Percentiles rank a stretch among this genome's conserved stretches.
Conservation (phyloP, 1,140 invertebrate species). For the Meloidogyne floridensis region DNA sequence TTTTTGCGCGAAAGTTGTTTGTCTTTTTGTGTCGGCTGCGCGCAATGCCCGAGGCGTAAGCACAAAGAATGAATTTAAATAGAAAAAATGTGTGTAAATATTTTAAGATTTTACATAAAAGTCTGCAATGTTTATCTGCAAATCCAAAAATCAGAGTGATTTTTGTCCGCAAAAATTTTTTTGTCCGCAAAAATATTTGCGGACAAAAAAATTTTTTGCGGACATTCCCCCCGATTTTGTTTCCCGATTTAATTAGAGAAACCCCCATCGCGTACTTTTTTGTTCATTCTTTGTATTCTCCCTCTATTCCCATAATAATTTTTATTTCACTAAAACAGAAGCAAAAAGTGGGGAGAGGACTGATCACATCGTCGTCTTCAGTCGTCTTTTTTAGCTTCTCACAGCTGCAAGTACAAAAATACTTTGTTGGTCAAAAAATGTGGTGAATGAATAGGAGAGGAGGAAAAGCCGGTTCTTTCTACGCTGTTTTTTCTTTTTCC, state of each 20-base stretch:
- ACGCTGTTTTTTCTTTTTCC: neutral
- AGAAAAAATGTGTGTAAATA: neutral
- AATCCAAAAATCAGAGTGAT: neutral
- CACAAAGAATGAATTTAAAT: neutral
- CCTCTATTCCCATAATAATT: neutral
- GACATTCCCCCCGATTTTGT: neutral
- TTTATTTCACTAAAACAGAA: neutral
- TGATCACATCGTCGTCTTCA: neutral
- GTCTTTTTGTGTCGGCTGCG: neutral
- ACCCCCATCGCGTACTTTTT: too few species aligned
- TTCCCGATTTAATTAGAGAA: too few species aligned
- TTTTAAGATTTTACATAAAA: neutral
- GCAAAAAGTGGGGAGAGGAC: neutral
- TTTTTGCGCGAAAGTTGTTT: neutral
- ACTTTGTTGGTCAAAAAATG: neutral
- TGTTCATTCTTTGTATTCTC: neutral
- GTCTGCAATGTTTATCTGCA: too few species aligned
- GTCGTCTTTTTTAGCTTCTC: neutral
- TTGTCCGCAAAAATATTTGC: neutral
- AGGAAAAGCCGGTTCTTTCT: slow-evolving; percentile 2
- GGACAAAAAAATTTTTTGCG: neutral
- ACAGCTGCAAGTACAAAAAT: slow-evolving; percentile 5
- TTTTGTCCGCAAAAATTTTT: neutral
- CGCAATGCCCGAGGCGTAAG: neutral
- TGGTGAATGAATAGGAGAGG: neutral